Evolutionary conservation across 2,888 invertebrate species (phyloP).

Genomic region (Mythimna vitellina): DNA sequence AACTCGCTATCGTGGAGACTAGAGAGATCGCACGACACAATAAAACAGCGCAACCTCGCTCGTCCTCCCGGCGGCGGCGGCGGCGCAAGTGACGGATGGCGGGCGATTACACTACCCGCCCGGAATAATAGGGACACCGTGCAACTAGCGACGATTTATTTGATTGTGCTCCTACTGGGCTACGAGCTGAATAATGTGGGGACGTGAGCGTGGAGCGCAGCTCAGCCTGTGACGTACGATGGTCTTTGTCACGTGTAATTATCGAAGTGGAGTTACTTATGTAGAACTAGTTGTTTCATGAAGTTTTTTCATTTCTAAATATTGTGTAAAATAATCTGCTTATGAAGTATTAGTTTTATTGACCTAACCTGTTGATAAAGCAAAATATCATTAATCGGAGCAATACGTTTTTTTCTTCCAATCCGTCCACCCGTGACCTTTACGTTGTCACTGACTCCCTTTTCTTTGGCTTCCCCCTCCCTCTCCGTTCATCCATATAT

Average conservation of each 20-base stretch:
- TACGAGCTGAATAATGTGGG: constrained; percentile 22
- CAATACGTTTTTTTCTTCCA: no score
- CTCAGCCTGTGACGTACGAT: constrained; percentile 8
- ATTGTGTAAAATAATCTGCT: no score
- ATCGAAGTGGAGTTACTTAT: neutral
- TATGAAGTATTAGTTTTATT: no score
- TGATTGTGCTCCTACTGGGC: constrained; percentile 26
- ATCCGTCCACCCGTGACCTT: no score
- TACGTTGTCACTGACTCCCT: no score
- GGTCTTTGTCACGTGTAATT: neutral
- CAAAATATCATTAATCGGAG: no score
- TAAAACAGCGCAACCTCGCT: constrained; percentile 28
- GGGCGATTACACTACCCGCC: constrained; percentile 43
- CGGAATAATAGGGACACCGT: constrained; percentile 43
- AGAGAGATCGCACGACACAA: constrained; percentile 37
- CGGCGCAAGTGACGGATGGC: constrained; percentile 47
- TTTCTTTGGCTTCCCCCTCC: no score
- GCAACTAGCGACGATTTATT: constrained; percentile 45
- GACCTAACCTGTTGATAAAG: no score
- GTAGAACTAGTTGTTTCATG: no score
- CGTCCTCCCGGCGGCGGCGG: constrained; percentile 1
- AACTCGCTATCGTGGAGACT: constrained; percentile 23
- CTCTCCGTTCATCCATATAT: no score
- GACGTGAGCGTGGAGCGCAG: constrained; percentile 7
- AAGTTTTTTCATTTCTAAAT: no score